Evolutionary conservation across 2,113 vertebrate genomes (phyloP), one percentile per base, ranked within the genome.

Genomic region (Camelus dromedarius): DNA sequence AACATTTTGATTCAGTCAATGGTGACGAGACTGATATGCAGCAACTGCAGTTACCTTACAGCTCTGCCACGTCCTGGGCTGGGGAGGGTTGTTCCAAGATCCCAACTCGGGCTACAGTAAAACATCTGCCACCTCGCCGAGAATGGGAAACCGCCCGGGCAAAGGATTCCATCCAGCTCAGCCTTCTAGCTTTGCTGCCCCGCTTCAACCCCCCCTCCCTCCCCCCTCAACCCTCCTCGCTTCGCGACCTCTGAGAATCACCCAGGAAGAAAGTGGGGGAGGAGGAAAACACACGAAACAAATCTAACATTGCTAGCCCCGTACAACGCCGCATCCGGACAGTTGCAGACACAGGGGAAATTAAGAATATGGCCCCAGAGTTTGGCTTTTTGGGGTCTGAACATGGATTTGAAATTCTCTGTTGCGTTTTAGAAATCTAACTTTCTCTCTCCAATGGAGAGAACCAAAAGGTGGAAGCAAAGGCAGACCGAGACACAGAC

Each of bases 401-500:
- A 42, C 73, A 88, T 42, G 32, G 67, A 92, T 97, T 72, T 90
- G 35, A 89, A 64, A 89, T 81, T 81, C 81, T 93, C 84, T 52
- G 95, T 60, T 88, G 94, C 97, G 91, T 96, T 96, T 96, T 84
- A 19, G 28, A 97, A 97, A 97, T 96, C 76, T 73, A 98, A 98
- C 97, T 97, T 98, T 97, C 96, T 69, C 54, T 95, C 76, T 97
- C 85, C 81, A 67, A 28, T 42, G n/a, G 76, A 95, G 56, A 96
- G 76, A 96, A 46, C 35, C 75, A 88, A 50, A 96, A 84, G 16
- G 81, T 87, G 75, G 58, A 93, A 94, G 96, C 89, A 85, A 94
- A 93, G 56, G 46, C 82, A 84, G 62, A 85, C n/a, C 87, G 89
- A 93, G 30, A 75, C 69, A 58, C 46, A 42, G 60, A 20, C 75